Evolutionary conservation across 2,888 invertebrate genomes (phyloP).

Genomic region (Hirudinaria manillensis): DNA sequence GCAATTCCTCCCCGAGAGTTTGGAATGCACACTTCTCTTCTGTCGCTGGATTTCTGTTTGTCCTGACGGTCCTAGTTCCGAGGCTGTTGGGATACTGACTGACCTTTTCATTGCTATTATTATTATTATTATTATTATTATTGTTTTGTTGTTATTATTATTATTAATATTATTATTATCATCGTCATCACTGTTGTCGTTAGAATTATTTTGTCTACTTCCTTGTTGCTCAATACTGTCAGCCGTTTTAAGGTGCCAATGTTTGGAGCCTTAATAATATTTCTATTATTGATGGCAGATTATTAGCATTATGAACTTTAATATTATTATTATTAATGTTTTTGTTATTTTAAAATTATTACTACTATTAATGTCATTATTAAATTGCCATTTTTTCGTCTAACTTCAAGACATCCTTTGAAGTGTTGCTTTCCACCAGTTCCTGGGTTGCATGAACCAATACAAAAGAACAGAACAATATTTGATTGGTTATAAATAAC

Average conservation of each 20-base stretch:
- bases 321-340: neutral
- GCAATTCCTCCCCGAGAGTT: conserved; percentile 43
- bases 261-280: neutral
- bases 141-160: neutral
- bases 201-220: neutral
- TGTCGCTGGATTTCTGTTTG: neutral
- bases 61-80: neutral
- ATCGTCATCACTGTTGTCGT: neutral
- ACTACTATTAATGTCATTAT: neutral
- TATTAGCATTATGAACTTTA: neutral
- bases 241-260: neutral
- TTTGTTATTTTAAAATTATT: neutral
- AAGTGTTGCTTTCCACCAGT: too few relatives aligned
- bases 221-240: neutral
- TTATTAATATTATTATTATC: neutral
- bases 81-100: neutral
- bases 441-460: too few relatives aligned
- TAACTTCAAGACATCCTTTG: neutral
- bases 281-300: neutral
- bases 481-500: too few relatives aligned
- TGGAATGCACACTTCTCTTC: neutral
- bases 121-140: neutral
- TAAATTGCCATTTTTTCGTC: neutral
- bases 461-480: too few relatives aligned
- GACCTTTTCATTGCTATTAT: neutral